Evolutionary conservation across 2,797 vertebrate genomes (phyloP).

Genomic region (Tiaroga cobitis): DNA sequence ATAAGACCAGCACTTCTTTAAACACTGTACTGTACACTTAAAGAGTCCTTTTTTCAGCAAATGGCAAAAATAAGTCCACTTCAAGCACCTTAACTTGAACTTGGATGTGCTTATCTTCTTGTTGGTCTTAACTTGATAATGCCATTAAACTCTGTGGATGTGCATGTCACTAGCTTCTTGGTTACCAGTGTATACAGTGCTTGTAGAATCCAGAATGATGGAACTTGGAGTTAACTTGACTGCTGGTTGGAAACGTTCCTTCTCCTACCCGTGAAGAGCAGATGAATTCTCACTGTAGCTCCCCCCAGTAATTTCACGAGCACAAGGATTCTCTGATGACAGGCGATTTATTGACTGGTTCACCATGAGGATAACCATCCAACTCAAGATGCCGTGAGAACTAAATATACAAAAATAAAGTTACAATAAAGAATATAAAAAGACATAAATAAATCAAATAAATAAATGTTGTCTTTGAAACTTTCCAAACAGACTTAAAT

Average conservation of each 20-base stretch:
- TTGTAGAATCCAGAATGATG: neutral
- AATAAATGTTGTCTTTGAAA: no score
- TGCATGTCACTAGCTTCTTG: neutral
- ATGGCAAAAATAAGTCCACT: neutral
- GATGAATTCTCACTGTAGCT: neutral
- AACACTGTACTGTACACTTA: neutral
- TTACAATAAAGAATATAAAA: no score
- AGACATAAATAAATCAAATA: no score
- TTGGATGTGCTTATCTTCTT: neutral
- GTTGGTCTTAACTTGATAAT: neutral
- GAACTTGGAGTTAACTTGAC: neutral
- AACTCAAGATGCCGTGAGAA: neutral
- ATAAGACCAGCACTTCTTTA: neutral
- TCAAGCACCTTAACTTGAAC: conserved; percentile 7
- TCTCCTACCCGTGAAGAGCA: neutral
- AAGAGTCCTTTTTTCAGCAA: neutral
- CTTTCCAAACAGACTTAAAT: no score
- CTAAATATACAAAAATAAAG: no score
- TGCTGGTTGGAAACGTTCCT: neutral
- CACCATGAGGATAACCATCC: neutral
- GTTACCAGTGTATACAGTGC: neutral
- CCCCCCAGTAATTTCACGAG: neutral
- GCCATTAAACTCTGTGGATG: neutral
- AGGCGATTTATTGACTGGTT: neutral
- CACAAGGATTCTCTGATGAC: neutral